Base-by-base conservation (phyloP, 1,140 invertebrate genomes). In the Hyles euphorbiae region DNA sequence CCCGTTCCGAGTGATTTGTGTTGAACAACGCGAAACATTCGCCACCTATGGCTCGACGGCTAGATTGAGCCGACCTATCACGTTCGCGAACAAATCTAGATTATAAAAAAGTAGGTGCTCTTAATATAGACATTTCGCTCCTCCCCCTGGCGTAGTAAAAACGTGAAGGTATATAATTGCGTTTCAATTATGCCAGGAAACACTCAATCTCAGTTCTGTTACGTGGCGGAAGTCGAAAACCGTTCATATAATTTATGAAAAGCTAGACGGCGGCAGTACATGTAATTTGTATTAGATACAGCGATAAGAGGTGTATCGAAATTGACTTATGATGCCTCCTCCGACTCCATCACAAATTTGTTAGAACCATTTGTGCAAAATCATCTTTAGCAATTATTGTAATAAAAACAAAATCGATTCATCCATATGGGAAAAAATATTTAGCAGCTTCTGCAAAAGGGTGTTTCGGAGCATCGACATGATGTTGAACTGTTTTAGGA, bases 401-500 rank as follows among this genome's bases (percentile, higher is more conserved):
- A 8, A 40, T 40, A 40, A 40, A 40, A 40, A 5, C 4, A 40
- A 40, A 11, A 22, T 22, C 52, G 47, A 53, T 34, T 53, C 22
- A 22, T 5, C 3, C 22, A 50, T 22, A 32, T 9, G 32, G 8
- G n/a, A 48, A 48, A 22, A 48, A 48, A 48, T 48, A 48, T 22
- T 11, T 8, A 48, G 11, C n/a, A 8, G 8, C 5, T 40, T 11
- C 10, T 33, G 5, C 22, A 7, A 9, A 32, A 33, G 22, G 55
- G 49, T 64, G 56, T 40, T 51, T 36, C 48, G 49, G 50, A 50
- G 50, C 52, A 60, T 64, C 54, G 55, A 44, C 47, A 52, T 53
- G 47, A 62, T 33, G 58, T 64, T 71, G 65, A 73, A 77, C 72
- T 75, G 67, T 72, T 80, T 76, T 78, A 68, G 73, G 67, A 78